Percentiles rank a stretch among this genome's conserved stretches.
phyloP scores from a whole-genome alignment of 35 echinoderm and acorn worm species.

The Hemicentrotus pulcherrimus region DNA sequence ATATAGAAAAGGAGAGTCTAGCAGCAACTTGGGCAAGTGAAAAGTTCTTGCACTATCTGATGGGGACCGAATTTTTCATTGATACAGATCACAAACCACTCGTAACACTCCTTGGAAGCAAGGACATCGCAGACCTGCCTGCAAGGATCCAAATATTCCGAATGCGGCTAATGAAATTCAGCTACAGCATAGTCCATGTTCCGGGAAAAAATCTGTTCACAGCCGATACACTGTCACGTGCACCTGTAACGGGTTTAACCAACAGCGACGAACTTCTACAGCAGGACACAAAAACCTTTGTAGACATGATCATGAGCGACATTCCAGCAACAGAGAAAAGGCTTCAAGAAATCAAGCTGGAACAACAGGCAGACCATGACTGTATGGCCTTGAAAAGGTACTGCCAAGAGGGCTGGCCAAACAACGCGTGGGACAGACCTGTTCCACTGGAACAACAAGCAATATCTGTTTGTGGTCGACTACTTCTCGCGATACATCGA shows the following conservation, averaged over 20 bases:
- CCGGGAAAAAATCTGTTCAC: slow-evolving; percentile 57
- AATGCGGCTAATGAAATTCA: slow-evolving; percentile 66
- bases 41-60: slow-evolving; percentile 46
- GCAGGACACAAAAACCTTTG: neutral
- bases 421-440: slow-evolving; percentile 68
- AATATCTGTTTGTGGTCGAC: slow-evolving; percentile 64
- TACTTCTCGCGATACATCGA: slow-evolving; percentile 66
- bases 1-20: slow-evolving; percentile 74
- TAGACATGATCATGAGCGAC: slow-evolving; percentile 22
- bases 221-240: slow-evolving; percentile 57
- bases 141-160: slow-evolving; percentile 62
- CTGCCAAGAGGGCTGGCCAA: neutral
- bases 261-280: neutral
- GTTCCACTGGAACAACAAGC: slow-evolving; percentile 56
- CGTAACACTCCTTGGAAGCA: slow-evolving; percentile 10
- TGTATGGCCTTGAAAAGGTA: neutral
- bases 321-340: slow-evolving; percentile 19
- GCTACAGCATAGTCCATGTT: slow-evolving; percentile 44
- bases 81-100: slow-evolving; percentile 64
- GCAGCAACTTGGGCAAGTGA: slow-evolving; percentile 65
- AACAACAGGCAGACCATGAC: neutral
- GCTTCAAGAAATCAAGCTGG: neutral
- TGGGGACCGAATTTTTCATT: slow-evolving; percentile 52
- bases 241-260: neutral
- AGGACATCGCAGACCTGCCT: slow-evolving; percentile 49